phyloP scores from a whole-genome alignment of 2,888 invertebrate species.

The Eupithecia dodoneata region DNA sequence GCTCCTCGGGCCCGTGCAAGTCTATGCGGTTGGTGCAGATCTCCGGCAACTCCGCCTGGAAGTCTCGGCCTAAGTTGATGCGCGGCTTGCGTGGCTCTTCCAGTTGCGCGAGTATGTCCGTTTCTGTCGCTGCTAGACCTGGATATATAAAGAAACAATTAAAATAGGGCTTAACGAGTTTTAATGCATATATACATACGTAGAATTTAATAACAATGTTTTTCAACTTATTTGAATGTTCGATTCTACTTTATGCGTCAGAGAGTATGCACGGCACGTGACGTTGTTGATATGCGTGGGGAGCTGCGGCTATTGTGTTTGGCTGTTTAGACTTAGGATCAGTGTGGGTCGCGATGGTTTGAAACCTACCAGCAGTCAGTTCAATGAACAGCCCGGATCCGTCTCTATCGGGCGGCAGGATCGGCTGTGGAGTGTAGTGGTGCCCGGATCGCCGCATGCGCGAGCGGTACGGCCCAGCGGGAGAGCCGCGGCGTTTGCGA shows the following conservation, averaged over 20 bases:
- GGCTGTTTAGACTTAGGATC: background rate
- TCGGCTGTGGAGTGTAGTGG: constrained; percentile 96
- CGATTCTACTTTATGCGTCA: background rate
- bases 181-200: no score
- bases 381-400: constrained; percentile 93
- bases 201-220: no score
- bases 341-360: background rate
- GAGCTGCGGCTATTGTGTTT: background rate
- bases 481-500: constrained; percentile 86
- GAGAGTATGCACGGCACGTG: background rate
- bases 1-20: constrained; percentile 85
- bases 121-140: constrained; percentile 62
- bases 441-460: constrained; percentile 78
- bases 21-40: constrained; percentile 77
- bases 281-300: no score
- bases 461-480: constrained; percentile 82
- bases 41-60: constrained; percentile 92
- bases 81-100: constrained; percentile 85
- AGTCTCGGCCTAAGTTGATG: constrained; percentile 94
- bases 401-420: constrained; percentile 95
- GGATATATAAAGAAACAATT: constrained; percentile 10
- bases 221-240: no score
- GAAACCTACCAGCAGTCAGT: constrained; percentile 62
- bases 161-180: background rate
- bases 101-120: constrained; percentile 64